A percentile compares a stretch with the other conserved stretches of the same genome.
Conservation (phyloP, 2,888 invertebrate genomes). For the Perizoma flavofasciatum region DNA sequence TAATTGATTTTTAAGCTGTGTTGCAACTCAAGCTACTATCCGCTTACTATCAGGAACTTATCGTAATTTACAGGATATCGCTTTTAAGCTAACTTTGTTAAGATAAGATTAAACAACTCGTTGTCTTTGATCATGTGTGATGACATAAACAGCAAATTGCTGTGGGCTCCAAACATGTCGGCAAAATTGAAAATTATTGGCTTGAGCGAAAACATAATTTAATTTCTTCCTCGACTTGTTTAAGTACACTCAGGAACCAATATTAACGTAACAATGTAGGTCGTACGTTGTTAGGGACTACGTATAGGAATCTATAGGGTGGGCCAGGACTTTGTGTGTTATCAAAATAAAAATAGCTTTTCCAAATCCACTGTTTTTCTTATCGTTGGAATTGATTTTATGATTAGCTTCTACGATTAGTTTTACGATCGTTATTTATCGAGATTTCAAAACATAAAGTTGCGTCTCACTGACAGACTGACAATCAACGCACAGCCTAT, state of each 20-base stretch:
- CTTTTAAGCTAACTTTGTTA: background rate
- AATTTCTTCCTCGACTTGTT: conserved; percentile 18
- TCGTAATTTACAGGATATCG: background rate
- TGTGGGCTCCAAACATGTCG: conserved; percentile 14
- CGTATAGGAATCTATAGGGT: conserved; percentile 3
- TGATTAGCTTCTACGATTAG: no score
- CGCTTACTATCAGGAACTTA: no score
- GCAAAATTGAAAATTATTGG: conserved; percentile 21
- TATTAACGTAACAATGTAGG: conserved; percentile 18
- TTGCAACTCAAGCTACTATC: no score
- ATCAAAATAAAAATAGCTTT: no score
- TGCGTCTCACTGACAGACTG: no score
- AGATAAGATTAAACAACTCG: background rate
- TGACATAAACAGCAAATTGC: conserved; percentile 3
- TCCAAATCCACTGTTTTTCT: no score
- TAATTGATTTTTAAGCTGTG: no score
- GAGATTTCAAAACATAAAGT: no score
- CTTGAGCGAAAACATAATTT: conserved; percentile 23
- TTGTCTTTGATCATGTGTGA: conserved; percentile 6
- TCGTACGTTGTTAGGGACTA: background rate
- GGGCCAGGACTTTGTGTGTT: background rate
- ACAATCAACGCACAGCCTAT: no score
- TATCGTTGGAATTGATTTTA: no score
- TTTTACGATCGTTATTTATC: no score
- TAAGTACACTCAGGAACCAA: conserved; percentile 17